Base-by-base conservation (phyloP, 2,888 invertebrate species). In the Zonitis immaculata region DNA sequence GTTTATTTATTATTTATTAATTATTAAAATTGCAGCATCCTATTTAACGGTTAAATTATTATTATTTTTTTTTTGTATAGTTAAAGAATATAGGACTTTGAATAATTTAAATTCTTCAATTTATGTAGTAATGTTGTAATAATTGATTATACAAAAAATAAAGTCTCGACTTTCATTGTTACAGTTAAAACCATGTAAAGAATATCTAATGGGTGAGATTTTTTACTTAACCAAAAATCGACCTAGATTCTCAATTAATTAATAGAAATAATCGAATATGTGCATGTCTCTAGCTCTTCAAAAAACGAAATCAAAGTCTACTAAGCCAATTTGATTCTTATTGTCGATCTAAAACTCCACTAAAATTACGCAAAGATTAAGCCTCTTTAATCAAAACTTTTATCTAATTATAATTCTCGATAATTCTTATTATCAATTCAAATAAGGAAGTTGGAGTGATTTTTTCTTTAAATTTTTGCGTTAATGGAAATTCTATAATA, bases 121-220 rank as follows among this genome's bases (percentile, higher is more conserved):
- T 30, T 30, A 14, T 14, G 14, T 16, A 14, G 2, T 8, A 12
- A 6, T 32, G 32, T 32, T 14, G 32, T 32, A 32, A 32, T 32
- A 14, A 14, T 32, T 6, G 14, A 44, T 44, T 44, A 44, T 44
- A 42, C 42, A 43, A 43, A 43, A 43, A 26, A 6, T n/a, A n/a
- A n/a, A 12, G 43, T 43, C 26, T 44, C 26, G 26, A 55, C 60
- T 57, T 58, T 54, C 60, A 53, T 44, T 60, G 56, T 60, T 60
- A 60, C 60, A 53, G 53, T 57, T 52, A 56, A 58, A 52, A 47
- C 48, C 60, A 58, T 58, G 60, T 51, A 49, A 51, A 35, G 60
- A 52, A 60, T 60, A 43, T 25, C 20, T 20, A 43, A 20, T 25
- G 20, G 20, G n/a, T 7, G 44, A 6, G 14, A 32, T 32, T 8